Base-by-base conservation (phyloP, 2,888 invertebrate genomes). In the Schrankia costaestrigalis region DNA sequence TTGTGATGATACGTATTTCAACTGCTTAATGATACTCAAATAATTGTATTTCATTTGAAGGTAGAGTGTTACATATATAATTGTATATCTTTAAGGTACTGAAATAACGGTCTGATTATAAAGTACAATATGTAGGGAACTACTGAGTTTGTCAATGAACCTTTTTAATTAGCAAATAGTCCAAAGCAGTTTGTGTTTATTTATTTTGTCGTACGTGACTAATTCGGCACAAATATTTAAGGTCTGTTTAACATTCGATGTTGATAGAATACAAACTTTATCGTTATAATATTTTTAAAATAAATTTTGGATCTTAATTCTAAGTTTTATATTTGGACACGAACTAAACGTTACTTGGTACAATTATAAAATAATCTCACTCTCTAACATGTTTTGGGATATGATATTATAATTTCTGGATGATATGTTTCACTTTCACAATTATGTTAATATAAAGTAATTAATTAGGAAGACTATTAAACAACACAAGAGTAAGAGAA, bases 401-500 rank as follows among this genome's bases (percentile, higher is more conserved):
- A 81, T 80, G 79, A 66, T 56, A 51, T 60, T 40, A 59, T 47
- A 48, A 55, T 66, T 50, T 59, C 53, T 56, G 60, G 61, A 71
- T 82, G 84, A 84, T 84, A 84, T 84, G 84, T 83, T 70, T 71
- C 50, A 60, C 38, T 56, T 58, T 54, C 48, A 46, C 35, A 2
- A 53, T 17, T 31, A 29, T 26, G 30, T 17, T 29, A 29, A 17
- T 6, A 21, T 30, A 27, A 41, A 47, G 31, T 24, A 42, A 40
- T 35, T 9, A 18, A 3, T 22, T 31, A 39, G 40, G 42, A 38
- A 47, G 36, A 47, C 35, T 23, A 18, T 47, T 37, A 43, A 15
- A 21, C 17, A 38, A 29, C 13, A 3, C 10, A 28, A 6, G 27
- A 27, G 13, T 3, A 19, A 8, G 31, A 11, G 1, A 29, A 40